Conservation (phyloP, 1,140 invertebrate species). For the Scylla paramamosain region DNA sequence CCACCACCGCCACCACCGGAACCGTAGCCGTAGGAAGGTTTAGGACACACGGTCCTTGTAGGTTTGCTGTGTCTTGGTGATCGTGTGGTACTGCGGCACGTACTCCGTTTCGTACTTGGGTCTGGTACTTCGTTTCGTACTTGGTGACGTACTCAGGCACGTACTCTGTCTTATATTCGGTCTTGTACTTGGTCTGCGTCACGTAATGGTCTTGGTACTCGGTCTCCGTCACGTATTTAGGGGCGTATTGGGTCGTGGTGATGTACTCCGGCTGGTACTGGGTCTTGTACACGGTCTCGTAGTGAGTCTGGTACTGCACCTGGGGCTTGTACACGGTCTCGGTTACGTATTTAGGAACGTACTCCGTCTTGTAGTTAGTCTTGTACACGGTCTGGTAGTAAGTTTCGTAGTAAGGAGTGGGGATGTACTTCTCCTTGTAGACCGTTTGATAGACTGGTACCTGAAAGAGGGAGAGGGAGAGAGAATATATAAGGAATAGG, state of each 20-base stretch:
- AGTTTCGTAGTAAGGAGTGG: slow-evolving; percentile 46
- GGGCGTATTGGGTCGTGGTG: slow-evolving; percentile 49
- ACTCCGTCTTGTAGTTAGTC: slow-evolving; percentile 55
- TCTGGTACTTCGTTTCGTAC: slow-evolving; percentile 46
- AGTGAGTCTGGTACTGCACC: slow-evolving; percentile 45
- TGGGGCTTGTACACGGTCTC: slow-evolving; percentile 53
- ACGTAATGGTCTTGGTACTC: slow-evolving; percentile 40
- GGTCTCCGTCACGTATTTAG: slow-evolving; percentile 63
- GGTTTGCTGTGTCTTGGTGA: slow-evolving; percentile 44
- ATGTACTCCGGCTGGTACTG: slow-evolving; percentile 47
- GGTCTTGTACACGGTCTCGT: slow-evolving; percentile 53
- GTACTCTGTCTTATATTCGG: slow-evolving; percentile 54
- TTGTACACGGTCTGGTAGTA: slow-evolving; percentile 36
- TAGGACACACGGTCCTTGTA: slow-evolving; percentile 69
- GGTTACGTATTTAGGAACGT: slow-evolving; percentile 60
- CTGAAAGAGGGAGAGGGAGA: neutral
- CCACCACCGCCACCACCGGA: neutral
- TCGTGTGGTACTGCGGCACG: slow-evolving; percentile 36
- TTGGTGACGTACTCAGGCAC: slow-evolving; percentile 52
- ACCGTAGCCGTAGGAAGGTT: slow-evolving; percentile 44
- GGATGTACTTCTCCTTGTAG: slow-evolving; percentile 51
- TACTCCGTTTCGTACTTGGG: slow-evolving; percentile 49
- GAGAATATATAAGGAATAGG: no score
- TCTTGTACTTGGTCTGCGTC: slow-evolving; percentile 46
- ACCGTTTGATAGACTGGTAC: slow-evolving; percentile 48